phyloP scores from a whole-genome alignment of 2,113 vertebrate genomes.

The Platysternon megacephalum region DNA sequence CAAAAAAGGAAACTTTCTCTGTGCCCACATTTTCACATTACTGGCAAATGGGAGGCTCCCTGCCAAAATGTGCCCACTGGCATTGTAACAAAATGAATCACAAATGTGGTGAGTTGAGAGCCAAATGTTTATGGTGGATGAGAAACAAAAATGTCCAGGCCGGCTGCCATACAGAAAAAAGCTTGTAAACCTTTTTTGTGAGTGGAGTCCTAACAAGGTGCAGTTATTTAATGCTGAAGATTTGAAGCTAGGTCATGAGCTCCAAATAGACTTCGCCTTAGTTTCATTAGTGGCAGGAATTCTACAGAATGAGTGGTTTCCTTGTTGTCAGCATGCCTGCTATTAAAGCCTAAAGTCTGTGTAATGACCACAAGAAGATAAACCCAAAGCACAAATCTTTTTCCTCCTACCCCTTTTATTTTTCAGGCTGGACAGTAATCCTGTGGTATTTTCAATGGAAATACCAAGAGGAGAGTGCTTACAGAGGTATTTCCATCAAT shows the following conservation, averaged over 20 bases:
- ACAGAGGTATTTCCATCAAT: slow-evolving; percentile 43
- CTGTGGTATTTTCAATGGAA: slow-evolving; percentile 56
- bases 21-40: slow-evolving; percentile 33
- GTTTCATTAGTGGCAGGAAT: slow-evolving; percentile 23
- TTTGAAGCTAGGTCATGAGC: neutral
- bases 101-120: slow-evolving; percentile 68
- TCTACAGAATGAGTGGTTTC: slow-evolving; percentile 27
- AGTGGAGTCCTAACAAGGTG: slow-evolving; percentile 32
- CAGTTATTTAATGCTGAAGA: slow-evolving; percentile 9
- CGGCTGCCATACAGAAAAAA: slow-evolving; percentile 67
- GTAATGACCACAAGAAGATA: slow-evolving; percentile 43
- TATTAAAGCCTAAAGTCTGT: slow-evolving; percentile 18
- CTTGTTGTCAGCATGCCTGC: slow-evolving; percentile 14
- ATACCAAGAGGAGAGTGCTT: slow-evolving; percentile 26
- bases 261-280: neutral
- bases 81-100: slow-evolving; percentile 68
- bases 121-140: slow-evolving; percentile 80
- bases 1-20: slow-evolving; percentile 64
- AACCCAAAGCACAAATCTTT: slow-evolving; percentile 2
- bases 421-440: slow-evolving; percentile 28
- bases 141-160: slow-evolving; percentile 80
- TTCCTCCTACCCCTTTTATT: slow-evolving; percentile 13
- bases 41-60: slow-evolving; percentile 59
- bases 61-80: slow-evolving; percentile 74
- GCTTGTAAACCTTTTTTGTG: slow-evolving; percentile 46